phyloP scores from a whole-genome alignment of 2,888 invertebrate genomes.

The Drosophila imparisetae region DNA sequence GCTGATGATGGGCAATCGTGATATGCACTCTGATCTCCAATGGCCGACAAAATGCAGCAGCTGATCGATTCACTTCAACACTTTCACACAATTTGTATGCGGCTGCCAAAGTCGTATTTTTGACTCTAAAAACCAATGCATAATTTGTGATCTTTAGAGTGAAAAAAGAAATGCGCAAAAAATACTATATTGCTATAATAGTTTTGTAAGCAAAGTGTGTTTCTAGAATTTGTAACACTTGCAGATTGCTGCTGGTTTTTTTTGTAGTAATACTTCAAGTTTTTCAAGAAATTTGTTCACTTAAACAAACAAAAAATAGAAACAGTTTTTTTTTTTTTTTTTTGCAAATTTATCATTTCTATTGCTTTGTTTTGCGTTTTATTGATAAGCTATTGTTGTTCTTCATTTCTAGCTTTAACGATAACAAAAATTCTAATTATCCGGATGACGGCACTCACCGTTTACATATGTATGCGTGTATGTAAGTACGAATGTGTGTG shows the following conservation, averaged over 20 bases:
- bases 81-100: background rate
- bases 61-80: constrained; percentile 3
- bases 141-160: background rate
- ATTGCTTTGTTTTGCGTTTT: background rate
- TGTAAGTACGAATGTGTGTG: background rate
- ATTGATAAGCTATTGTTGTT: constrained; percentile 1
- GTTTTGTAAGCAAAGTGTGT: background rate
- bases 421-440: constrained; percentile 28
- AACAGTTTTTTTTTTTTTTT: background rate
- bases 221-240: background rate
- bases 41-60: background rate
- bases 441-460: constrained; percentile 11
- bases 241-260: background rate
- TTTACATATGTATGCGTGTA: background rate
- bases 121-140: background rate
- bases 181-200: background rate
- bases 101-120: background rate
- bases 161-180: background rate
- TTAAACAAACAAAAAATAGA: background rate
- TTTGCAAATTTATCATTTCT: background rate
- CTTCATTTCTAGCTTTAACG: constrained; percentile 13
- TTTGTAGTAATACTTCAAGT: background rate
- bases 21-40: constrained; percentile 17
- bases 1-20: background rate
- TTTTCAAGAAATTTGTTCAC: background rate